Base-by-base conservation (phyloP, 2,113 vertebrate genomes). In the Camarhynchus parvulus region DNA sequence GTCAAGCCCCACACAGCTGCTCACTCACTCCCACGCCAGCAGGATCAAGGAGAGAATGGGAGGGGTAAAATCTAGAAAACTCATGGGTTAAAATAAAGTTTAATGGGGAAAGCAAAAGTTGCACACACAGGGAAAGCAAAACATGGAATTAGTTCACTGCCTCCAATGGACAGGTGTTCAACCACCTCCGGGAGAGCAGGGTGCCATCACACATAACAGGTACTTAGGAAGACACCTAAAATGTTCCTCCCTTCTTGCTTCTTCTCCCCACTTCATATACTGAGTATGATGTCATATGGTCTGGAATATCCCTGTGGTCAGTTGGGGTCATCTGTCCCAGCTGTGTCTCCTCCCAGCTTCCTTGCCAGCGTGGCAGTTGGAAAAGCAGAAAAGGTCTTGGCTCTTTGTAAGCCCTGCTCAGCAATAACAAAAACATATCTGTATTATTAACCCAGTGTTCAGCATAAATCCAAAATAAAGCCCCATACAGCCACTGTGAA, bases 141-240 rank as follows among this genome's bases (percentile, higher is more conserved):
- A 16, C 33, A 69, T 46, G 28, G 28, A 39, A 16, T 20, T 69
- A 37, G 19, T 62, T 69, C 55, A 55, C 17, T 63, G 17, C 17
- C 44, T 53, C 33, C 47, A 27, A 11, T 24, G 39, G 39, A 7
- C 15, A 19, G 39, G 23, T 68, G 63, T 62, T 62, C 18, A 68
- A 44, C 22, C 46, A 77, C 28, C 22, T 44, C 27, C 27, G 53
- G 55, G 55, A 61, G 22, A 61, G 63, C 46, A 39, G 28, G 18
- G 15, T 3, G 2, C 33, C 33, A 19, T 44, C 46, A 68, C 27
- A 44, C 3, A 0, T 61, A 42, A 37, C 0, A 1, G 15, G 27
- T 61, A 15, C 12, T 53, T 53, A 52, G 6, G 39, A 52, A 37
- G 33, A 37, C 27, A 9, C 31, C 53, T 61, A 6, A 37, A 69